These are phyloP conservation scores for Neostethus bicornis DNA, from an alignment of 2,797 vertebrate species.

Conservation along the genomic window DNA sequence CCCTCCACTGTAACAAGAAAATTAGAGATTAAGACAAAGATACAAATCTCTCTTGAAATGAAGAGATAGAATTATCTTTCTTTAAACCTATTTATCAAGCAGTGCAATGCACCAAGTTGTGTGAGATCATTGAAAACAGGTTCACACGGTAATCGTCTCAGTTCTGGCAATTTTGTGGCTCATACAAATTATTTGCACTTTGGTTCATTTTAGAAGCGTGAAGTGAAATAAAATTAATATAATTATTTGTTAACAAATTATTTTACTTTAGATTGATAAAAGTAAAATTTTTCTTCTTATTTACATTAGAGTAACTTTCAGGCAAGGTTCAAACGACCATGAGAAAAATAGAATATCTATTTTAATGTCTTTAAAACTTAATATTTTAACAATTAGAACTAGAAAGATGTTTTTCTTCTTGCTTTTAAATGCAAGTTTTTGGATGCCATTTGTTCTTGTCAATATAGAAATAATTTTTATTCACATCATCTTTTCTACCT, in stretches of 20 bases:
- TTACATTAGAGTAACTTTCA: too few relatives aligned
- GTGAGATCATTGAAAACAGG: constrained; percentile 13
- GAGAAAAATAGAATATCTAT: not conserved
- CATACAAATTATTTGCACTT: not conserved
- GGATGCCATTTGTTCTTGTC: constrained; percentile 5
- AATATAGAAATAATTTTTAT: constrained; percentile 15
- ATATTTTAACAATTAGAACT: not conserved
- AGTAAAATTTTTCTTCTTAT: too few relatives aligned
- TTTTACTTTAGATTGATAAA: not conserved
- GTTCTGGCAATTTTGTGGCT: not conserved
- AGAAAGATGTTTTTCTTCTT: not conserved
- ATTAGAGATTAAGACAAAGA: constrained; percentile 16
- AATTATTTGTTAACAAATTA: not conserved
- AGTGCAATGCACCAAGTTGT: not conserved
- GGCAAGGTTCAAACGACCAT: not conserved
- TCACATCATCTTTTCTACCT: not conserved
- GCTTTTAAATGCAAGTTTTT: not conserved
- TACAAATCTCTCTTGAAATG: constrained; percentile 13
- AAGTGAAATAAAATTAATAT: too few relatives aligned
- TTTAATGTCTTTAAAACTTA: too few relatives aligned
- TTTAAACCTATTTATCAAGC: not conserved
- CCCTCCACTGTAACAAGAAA: not conserved
- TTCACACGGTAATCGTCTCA: not conserved
- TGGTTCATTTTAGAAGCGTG: not conserved
- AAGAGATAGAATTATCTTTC: constrained; percentile 20